These are phyloP conservation scores for Staurois parvus DNA, from an alignment of 2,797 vertebrate genomes.

Conservation along the genomic window DNA sequence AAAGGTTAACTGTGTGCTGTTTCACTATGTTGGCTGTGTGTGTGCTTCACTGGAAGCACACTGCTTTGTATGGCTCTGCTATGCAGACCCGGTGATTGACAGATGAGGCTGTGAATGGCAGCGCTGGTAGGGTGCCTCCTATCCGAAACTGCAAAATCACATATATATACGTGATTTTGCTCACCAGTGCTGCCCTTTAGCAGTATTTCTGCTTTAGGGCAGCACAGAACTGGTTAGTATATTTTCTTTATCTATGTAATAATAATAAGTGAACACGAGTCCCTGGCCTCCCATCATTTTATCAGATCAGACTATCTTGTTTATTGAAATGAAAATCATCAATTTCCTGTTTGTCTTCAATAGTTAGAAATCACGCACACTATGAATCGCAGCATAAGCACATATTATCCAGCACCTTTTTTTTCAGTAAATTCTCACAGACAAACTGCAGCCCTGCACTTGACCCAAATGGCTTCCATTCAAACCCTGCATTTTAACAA, in stretches of 20 bases:
- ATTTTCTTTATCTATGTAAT: not conserved
- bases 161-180: too few species aligned
- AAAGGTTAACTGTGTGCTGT: too few species aligned
- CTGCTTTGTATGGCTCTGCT: too few species aligned
- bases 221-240: too few species aligned
- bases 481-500: constrained; percentile 2
- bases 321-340: not conserved
- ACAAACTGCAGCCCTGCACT: constrained; percentile 44
- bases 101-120: too few species aligned
- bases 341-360: constrained; percentile 9
- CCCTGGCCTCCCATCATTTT: not conserved
- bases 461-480: constrained; percentile 33
- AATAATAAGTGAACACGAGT: not conserved
- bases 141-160: too few species aligned
- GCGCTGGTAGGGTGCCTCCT: too few species aligned
- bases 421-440: constrained; percentile 53
- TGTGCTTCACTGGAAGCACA: too few species aligned
- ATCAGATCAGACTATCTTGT: not conserved
- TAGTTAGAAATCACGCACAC: constrained; percentile 16
- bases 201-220: too few species aligned
- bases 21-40: too few species aligned
- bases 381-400: constrained; percentile 3
- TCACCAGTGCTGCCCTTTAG: too few species aligned
- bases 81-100: too few species aligned
- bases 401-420: constrained; percentile 24